Percentiles rank a stretch among this genome's conserved stretches.
Conservation (phyloP, 2,888 invertebrate species). For the Margaritifera margaritifera region DNA sequence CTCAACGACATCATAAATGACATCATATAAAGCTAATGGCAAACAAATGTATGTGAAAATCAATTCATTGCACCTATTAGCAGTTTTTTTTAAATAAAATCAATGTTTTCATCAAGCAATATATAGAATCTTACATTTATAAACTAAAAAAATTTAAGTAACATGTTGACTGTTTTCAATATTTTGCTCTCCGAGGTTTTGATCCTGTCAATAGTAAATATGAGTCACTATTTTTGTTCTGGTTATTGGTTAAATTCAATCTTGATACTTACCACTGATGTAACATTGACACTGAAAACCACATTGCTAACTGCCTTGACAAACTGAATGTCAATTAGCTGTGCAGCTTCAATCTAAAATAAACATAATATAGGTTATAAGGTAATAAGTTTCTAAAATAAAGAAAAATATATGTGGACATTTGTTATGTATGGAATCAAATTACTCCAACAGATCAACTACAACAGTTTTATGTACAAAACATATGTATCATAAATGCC, state of each 20-base stretch:
- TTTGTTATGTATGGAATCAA: no score
- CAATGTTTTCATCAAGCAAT: no score
- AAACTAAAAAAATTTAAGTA: no score
- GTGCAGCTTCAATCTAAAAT: conserved; percentile 48
- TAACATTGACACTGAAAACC: conserved; percentile 38
- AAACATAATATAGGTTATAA: background rate
- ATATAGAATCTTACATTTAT: no score
- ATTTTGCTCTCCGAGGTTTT: background rate
- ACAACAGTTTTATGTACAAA: no score
- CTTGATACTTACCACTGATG: conserved; percentile 34
- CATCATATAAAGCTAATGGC: no score
- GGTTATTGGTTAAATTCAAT: background rate
- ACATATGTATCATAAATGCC: no score
- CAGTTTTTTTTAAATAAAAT: no score
- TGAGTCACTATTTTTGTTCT: background rate
- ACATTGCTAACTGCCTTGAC: conserved; percentile 45
- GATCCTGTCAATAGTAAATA: background rate
- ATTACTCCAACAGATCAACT: background rate
- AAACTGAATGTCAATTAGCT: conserved; percentile 45
- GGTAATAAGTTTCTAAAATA: background rate
- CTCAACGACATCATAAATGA: no score
- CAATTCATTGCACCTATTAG: no score
- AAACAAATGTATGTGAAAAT: no score
- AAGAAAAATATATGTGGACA: no score
- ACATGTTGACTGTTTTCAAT: background rate